phyloP scores from a whole-genome alignment of 2,888 invertebrate species.

The Drosophila mercatorum region DNA sequence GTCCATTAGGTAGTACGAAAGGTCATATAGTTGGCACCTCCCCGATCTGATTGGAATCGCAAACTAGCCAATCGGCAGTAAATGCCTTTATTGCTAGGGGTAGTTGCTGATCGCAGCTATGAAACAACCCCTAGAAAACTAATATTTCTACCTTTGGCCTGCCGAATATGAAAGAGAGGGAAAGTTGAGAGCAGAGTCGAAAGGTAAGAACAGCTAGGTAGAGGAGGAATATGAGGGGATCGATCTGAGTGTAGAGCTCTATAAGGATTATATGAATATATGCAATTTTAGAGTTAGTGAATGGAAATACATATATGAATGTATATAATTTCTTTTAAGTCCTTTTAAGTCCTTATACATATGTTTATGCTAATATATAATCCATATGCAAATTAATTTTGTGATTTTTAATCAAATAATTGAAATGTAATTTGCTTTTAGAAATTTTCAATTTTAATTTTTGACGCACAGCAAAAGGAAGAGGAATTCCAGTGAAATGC shows the following conservation, averaged over 20 bases:
- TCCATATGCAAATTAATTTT: no score
- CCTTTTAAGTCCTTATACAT: not conserved
- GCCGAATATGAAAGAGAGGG: constrained; percentile 14
- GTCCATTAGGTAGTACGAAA: constrained; percentile 26
- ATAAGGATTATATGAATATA: not conserved
- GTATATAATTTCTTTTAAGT: no score
- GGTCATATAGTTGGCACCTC: constrained; percentile 62
- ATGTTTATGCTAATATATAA: not conserved
- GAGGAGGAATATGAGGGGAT: not conserved
- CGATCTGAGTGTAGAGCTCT: not conserved
- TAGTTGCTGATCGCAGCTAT: constrained; percentile 51
- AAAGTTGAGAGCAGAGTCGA: not conserved
- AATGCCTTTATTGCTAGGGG: constrained; percentile 32
- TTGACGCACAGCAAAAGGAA: not conserved
- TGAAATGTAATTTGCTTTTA: not conserved
- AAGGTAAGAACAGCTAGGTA: constrained; percentile 1
- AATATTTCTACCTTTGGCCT: no score
- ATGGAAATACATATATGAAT: not conserved
- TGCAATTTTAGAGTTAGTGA: not conserved
- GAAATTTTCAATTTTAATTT: not conserved
- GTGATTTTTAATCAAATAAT: not conserved
- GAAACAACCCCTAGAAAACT: constrained; percentile 51
- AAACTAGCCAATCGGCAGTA: constrained; percentile 44
- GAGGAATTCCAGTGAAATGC: not conserved
- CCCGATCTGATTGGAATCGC: constrained; percentile 67